Evolutionary conservation across 1,140 invertebrate species (phyloP).

Genomic region (Heliothis virescens): DNA sequence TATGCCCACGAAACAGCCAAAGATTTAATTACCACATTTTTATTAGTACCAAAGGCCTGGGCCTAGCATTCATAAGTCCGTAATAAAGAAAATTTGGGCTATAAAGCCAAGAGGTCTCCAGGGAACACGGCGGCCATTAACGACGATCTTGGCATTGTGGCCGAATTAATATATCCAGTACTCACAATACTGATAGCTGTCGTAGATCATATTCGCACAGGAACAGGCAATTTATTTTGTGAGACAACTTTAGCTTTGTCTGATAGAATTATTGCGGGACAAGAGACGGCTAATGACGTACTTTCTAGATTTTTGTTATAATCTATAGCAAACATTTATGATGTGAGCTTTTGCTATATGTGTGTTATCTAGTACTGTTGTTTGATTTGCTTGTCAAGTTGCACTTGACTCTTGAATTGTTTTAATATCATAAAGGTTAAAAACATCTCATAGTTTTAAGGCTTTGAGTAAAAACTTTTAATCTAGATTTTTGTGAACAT

Average conservation of each 20-base stretch:
- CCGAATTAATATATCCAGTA: conserved; percentile 44
- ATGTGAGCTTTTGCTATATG: no score
- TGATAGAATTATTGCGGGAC: not conserved
- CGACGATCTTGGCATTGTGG: conserved; percentile 36
- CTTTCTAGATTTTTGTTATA: not conserved
- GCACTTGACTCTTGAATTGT: no score
- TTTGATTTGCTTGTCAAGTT: no score
- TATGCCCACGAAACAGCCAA: not conserved
- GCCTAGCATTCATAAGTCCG: conserved; percentile 43
- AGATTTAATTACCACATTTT: conserved; percentile 52
- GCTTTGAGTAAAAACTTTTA: no score
- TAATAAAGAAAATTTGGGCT: conserved; percentile 55
- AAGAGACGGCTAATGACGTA: not conserved
- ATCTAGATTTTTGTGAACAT: no score
- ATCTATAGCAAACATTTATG: no score
- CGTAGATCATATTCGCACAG: conserved; percentile 15
- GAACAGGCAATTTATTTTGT: not conserved
- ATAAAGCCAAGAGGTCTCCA: conserved; percentile 45
- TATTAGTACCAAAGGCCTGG: conserved; percentile 16
- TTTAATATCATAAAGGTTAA: no score
- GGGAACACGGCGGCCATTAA: conserved; percentile 11
- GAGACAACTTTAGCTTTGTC: not conserved
- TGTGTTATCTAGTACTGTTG: no score
- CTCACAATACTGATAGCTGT: conserved; percentile 4
- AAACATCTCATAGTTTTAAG: no score